Evolutionary conservation across 2,888 invertebrate genomes (phyloP), one percentile per base, ranked within the genome.

Genomic region (Leptopilina myrica): DNA sequence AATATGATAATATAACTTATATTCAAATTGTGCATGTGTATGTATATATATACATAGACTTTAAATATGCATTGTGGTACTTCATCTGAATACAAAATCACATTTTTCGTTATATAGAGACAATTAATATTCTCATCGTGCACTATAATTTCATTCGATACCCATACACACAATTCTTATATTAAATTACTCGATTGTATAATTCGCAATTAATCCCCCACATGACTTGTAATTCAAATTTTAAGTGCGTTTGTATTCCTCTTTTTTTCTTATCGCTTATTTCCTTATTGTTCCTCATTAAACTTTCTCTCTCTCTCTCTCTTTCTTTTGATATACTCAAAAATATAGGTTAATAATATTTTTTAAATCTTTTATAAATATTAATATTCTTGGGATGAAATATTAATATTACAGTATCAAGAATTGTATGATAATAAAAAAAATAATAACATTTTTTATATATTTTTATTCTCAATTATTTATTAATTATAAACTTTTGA

Each of bases 51-150:
- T 49, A 49, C 11, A 49, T 9, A 49, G n/a, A 56, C 11, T 73
- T 59, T 73, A 73, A 69, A 73, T 73, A 73, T 73, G 73, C 73
- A 73, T 73, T 73, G 53, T 59, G 56, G 4, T 73, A 33, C 73
- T 56, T 56, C 73, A 73, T 73, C 73, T 73, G 73, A 73, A 73
- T 73, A 59, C 15, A 33, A 73, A 73, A 73, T 73, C 33, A 49
- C 49, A 73, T 53, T 73, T 73, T 73, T 40, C n/a, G 73, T 56
- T 62, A 73, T 73, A 56, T 33, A 40, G n/a, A 33, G 43, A 33
- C 73, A 73, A 73, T 73, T 73, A 73, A 73, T 73, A 73, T 73
- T 73, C 73, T 53, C 73, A 73, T 73, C 73, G 40, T 33, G 33
- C 33, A 73, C 73, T 73, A 73, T 73, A 73, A 73, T 73, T 73